Conservation (phyloP, 2,888 invertebrate species). For the Melieria omissa region DNA sequence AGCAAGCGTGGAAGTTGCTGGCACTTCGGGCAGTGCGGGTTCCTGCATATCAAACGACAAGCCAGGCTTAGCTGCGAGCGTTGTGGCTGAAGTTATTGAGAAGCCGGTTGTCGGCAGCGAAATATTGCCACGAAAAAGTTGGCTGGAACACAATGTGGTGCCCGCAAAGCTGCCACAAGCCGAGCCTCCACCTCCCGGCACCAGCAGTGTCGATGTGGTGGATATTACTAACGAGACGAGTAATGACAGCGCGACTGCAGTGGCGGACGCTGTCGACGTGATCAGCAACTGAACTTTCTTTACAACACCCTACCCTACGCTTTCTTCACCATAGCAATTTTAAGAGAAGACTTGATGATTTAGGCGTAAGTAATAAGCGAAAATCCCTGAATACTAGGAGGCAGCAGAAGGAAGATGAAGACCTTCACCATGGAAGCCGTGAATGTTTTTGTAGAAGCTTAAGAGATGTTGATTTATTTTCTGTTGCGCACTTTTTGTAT, state of each 20-base stretch:
- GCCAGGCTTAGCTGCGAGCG: slow-evolving; percentile 9
- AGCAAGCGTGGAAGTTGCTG: background rate
- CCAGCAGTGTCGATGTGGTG: slow-evolving; percentile 41
- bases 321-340: slow-evolving; percentile 22
- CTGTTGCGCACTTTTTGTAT: no score
- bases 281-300: slow-evolving; percentile 36
- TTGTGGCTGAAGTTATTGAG: no score
- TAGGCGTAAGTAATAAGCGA: slow-evolving; percentile 19
- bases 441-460: no score
- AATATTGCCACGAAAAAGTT: background rate
- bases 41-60: background rate
- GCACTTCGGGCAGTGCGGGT: background rate
- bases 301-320: background rate
- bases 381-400: slow-evolving; percentile 11
- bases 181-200: slow-evolving; percentile 46
- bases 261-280: slow-evolving; percentile 28
- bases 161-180: slow-evolving; percentile 4
- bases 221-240: slow-evolving; percentile 20
- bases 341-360: slow-evolving; percentile 33
- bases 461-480: no score
- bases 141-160: background rate
- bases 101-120: background rate
- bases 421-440: no score
- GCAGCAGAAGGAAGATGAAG: background rate
- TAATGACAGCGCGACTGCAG: slow-evolving; percentile 26